Evolutionary conservation across 2,888 invertebrate species (phyloP).

Genomic region (Julus scandinavius): DNA sequence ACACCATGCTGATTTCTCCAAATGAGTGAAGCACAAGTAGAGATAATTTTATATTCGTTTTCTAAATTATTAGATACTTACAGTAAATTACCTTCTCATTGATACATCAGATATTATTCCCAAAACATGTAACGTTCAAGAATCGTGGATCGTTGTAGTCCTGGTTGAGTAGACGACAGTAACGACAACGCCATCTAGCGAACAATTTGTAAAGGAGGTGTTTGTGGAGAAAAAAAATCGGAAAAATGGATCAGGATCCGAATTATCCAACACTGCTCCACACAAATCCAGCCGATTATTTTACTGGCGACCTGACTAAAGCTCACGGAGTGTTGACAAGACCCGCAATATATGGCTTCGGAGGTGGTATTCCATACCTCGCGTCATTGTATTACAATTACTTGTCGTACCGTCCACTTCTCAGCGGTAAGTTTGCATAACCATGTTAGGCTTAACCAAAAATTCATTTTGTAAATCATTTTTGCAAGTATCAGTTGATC

Average conservation of each 20-base stretch:
- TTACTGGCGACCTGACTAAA: neutral
- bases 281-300: conserved; percentile 54
- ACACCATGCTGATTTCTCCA: neutral
- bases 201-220: neutral
- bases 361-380: neutral
- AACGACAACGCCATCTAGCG: conserved; percentile 16
- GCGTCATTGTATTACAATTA: conserved; percentile 60
- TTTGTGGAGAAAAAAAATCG: neutral
- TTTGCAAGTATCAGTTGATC: no score
- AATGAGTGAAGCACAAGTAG: neutral
- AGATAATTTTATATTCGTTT: neutral
- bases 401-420: neutral
- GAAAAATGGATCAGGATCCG: conserved; percentile 1
- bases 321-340: neutral
- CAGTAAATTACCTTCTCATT: neutral
- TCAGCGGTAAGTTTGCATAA: neutral
- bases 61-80: neutral
- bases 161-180: neutral
- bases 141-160: neutral
- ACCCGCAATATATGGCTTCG: neutral
- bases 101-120: neutral
- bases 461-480: neutral
- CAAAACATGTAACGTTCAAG: neutral
- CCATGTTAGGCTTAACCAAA: neutral
- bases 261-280: conserved; percentile 44